Conservation (phyloP, 2,797 vertebrate species). For the Lophius americanus region DNA sequence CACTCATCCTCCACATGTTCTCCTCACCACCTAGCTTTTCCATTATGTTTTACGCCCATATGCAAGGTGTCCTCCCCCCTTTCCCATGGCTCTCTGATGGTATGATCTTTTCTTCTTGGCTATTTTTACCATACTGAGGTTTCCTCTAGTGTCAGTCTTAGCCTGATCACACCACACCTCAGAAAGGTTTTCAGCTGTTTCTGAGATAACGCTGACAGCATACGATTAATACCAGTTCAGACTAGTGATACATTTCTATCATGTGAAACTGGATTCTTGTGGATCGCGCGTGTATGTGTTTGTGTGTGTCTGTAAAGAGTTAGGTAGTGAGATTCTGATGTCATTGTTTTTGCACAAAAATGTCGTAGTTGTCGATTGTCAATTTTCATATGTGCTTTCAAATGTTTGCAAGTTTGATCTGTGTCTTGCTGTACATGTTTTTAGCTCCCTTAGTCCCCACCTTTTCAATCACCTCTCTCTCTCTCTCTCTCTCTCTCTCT, state of each 20-base stretch:
- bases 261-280: slow-evolving; percentile 47
- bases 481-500: slow-evolving; percentile 30
- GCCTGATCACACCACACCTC: slow-evolving; percentile 54
- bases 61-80: slow-evolving; percentile 37
- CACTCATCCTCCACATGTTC: slow-evolving; percentile 38
- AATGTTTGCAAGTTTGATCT: slow-evolving; percentile 70
- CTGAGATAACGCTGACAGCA: slow-evolving; percentile 28
- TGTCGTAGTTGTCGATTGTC: slow-evolving; percentile 55
- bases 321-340: slow-evolving; percentile 37
- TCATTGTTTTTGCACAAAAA: slow-evolving; percentile 44
- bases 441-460: slow-evolving; percentile 51
- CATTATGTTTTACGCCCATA: slow-evolving; percentile 55
- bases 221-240: slow-evolving; percentile 44
- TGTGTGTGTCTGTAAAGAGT: slow-evolving; percentile 46
- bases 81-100: slow-evolving; percentile 55
- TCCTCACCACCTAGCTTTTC: slow-evolving; percentile 40
- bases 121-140: slow-evolving; percentile 45
- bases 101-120: slow-evolving; percentile 45
- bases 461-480: slow-evolving; percentile 37
- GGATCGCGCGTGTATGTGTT: slow-evolving; percentile 47
- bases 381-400: slow-evolving; percentile 65
- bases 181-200: slow-evolving; percentile 45
- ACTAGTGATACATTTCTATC: slow-evolving; percentile 22
- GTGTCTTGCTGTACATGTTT: slow-evolving; percentile 68
- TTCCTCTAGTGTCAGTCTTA: slow-evolving; percentile 49